A percentile compares a stretch with the other conserved stretches of the same genome.
Conservation (phyloP, 2,888 invertebrate genomes). For the Scaptodrosophila latifasciaeformis region DNA sequence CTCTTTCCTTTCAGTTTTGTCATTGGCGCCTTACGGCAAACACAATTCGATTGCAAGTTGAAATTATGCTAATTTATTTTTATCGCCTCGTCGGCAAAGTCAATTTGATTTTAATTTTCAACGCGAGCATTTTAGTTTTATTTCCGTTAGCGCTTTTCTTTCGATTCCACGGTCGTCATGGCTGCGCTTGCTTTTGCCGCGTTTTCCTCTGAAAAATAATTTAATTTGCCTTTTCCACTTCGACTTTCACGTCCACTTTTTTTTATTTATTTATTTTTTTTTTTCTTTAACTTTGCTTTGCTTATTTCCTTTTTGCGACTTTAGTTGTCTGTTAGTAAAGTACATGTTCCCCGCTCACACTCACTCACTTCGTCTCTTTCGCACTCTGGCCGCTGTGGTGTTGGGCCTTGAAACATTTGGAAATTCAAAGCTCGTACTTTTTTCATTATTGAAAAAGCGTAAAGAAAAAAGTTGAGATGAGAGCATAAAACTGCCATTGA, state of each 20-base stretch:
- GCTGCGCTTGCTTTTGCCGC: slow-evolving; percentile 24
- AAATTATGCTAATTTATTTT: slow-evolving; percentile 72
- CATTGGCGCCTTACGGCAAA: too few species aligned
- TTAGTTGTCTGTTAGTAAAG: slow-evolving; percentile 33
- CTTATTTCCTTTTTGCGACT: slow-evolving; percentile 43
- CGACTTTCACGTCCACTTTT: slow-evolving; percentile 62
- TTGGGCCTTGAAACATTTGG: slow-evolving; percentile 47
- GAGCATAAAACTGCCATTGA: slow-evolving; percentile 48
- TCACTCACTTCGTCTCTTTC: slow-evolving; percentile 12
- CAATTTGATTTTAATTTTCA: slow-evolving; percentile 69
- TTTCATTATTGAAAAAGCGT: slow-evolving; percentile 52
- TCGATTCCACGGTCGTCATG: slow-evolving; percentile 34
- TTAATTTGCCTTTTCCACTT: slow-evolving; percentile 65
- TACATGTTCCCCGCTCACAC: background rate
- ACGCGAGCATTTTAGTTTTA: slow-evolving; percentile 56
- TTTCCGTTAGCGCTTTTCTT: slow-evolving; percentile 50
- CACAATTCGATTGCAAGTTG: slow-evolving; percentile 43
- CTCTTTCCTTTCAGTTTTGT: too few species aligned
- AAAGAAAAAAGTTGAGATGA: slow-evolving; percentile 35
- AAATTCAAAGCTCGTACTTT: slow-evolving; percentile 60
- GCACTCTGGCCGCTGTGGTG: background rate
- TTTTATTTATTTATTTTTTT: slow-evolving; percentile 52
- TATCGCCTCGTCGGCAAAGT: slow-evolving; percentile 60
- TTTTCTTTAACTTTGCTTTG: slow-evolving; percentile 58
- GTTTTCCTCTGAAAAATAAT: slow-evolving; percentile 63